Base-by-base conservation (phyloP, 2,797 vertebrate species). In the Distichodus sexfasciatus region DNA sequence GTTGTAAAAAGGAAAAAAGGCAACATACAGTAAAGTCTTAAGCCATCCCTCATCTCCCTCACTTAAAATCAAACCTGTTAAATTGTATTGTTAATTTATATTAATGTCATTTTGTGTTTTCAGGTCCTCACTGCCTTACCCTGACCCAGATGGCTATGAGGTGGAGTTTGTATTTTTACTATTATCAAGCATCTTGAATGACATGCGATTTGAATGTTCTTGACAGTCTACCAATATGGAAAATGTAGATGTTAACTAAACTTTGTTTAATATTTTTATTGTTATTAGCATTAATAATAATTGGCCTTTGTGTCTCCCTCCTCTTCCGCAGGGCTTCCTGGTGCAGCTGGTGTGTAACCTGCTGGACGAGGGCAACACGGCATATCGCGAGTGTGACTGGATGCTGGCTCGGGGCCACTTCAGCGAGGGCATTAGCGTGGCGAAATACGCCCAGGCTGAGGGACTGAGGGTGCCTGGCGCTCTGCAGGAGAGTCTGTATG, bases 261-360 rank as follows among this genome's bases (percentile, higher is more conserved):
- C n/a, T n/a, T n/a, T n/a, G n/a, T n/a, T n/a, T n/a, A n/a, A n/a
- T n/a, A n/a, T n/a, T n/a, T n/a, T n/a, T n/a, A n/a, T n/a, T n/a
- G n/a, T n/a, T n/a, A n/a, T n/a, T n/a, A n/a, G n/a, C n/a, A n/a
- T n/a, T n/a, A n/a, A n/a, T n/a, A n/a, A n/a, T n/a, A n/a, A n/a
- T n/a, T n/a, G n/a, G n/a, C n/a, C n/a, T n/a, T n/a, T n/a, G n/a
- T n/a, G n/a, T 48, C 14, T 24, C 11, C 10, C 28, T 40, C 19
- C 33, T 6, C n/a, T 6, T 15, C 23, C 5, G 12, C 48, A 99
- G 96, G 91, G 87, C 47, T 94, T 94, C 81, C 85, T 98, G 79
- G 93, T 93, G 76, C 91, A 92, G 80, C 84, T 99, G 77, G 93
- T 98, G 66, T 89, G 85, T 82, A 95, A 97, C 82, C 84, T 99